These are phyloP conservation scores for Melanchra persicariae DNA, from an alignment of 2,888 invertebrate species.

Conservation along the genomic window DNA sequence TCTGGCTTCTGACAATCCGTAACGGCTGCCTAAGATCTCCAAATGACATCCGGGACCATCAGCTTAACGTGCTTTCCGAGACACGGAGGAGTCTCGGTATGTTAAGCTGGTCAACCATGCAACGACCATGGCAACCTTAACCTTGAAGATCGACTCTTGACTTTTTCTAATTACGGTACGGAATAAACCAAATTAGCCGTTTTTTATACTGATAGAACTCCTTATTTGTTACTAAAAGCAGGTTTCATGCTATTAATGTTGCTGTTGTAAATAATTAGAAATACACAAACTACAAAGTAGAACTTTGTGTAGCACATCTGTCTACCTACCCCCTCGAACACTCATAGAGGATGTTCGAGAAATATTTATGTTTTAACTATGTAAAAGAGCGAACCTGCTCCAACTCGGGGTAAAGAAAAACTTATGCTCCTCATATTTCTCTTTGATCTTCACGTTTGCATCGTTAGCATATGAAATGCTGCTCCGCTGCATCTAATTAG, in stretches of 20 bases:
- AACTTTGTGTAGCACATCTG: conserved; percentile 25
- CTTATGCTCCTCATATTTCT: conserved; percentile 50
- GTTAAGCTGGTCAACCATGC: no score
- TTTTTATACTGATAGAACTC: no score
- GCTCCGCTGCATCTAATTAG: conserved; percentile 55
- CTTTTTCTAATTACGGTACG: no score
- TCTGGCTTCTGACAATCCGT: no score
- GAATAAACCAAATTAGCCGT: no score
- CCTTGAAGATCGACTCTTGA: no score
- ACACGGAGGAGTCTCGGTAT: no score
- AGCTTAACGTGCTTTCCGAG: no score
- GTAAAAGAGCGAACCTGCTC: conserved; percentile 46
- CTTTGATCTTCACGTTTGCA: conserved; percentile 54
- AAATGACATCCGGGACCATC: no score
- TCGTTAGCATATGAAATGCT: conserved; percentile 55
- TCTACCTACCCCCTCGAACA: conserved; percentile 5
- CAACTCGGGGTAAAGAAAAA: conserved; percentile 59
- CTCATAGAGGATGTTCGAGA: conserved; percentile 23
- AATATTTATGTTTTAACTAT: conserved; percentile 56
- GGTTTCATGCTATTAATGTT: neutral
- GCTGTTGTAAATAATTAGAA: conserved; percentile 20
- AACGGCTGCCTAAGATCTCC: no score
- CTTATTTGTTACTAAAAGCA: no score
- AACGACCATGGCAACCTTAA: no score
- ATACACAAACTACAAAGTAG: conserved; percentile 17